Evolutionary conservation across 1,140 invertebrate species (phyloP).

Genomic region (Meloidogyne floridensis): DNA sequence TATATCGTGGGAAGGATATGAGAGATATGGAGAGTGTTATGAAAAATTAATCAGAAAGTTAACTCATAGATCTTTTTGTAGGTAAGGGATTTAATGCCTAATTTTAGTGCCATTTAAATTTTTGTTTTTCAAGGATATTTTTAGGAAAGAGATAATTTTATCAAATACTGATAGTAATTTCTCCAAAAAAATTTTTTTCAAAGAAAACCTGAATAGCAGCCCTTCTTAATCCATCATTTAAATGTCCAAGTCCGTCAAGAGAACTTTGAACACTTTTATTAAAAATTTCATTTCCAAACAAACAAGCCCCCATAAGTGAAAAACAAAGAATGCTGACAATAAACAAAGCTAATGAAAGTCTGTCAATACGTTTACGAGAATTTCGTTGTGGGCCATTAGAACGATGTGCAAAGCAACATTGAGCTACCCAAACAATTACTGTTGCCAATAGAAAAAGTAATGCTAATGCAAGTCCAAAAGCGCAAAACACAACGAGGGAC

Average conservation of each 20-base stretch:
- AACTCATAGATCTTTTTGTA: no score
- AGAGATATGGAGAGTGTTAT: no score
- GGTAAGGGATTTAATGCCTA: no score
- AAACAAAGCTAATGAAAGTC: conserved; percentile 37
- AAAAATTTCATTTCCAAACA: conserved; percentile 36
- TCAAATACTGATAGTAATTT: no score
- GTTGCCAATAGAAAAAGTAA: conserved; percentile 29
- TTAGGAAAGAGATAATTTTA: no score
- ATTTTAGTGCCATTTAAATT: no score
- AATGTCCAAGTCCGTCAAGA: conserved; percentile 13
- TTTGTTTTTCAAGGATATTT: no score
- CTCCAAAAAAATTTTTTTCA: no score
- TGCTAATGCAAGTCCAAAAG: conserved; percentile 28
- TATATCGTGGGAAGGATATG: no score
- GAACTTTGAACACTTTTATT: conserved; percentile 37
- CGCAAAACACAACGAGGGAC: conserved; percentile 39
- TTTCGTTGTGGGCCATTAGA: conserved; percentile 24
- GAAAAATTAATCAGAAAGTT: no score
- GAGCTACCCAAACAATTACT: conserved; percentile 26
- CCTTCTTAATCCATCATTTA: conserved; percentile 24
- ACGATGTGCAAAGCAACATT: conserved; percentile 31
- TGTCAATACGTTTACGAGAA: conserved; percentile 24
- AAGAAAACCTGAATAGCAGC: conserved; percentile 24
- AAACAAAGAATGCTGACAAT: conserved; percentile 38
- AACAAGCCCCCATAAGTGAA: conserved; percentile 33